These are phyloP conservation scores for Rhodeus uyekii DNA, from an alignment of 2,797 vertebrate genomes.

Conservation along the genomic window DNA sequence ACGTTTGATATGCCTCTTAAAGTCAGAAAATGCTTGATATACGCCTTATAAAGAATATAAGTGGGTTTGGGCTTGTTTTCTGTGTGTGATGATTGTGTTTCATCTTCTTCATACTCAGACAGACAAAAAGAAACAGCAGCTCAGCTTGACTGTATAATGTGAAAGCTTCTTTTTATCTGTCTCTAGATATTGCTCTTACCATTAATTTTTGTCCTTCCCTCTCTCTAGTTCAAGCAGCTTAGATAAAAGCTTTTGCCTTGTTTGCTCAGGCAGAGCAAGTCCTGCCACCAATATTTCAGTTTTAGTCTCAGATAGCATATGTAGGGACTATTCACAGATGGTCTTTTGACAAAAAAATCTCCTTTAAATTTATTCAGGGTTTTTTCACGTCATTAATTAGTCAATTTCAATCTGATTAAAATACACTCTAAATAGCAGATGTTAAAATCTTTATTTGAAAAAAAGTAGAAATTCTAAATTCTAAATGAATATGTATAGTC, in stretches of 20 bases:
- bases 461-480: no score
- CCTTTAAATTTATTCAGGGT: not conserved
- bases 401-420: not conserved
- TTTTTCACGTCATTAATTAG: not conserved
- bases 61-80: constrained; percentile 9
- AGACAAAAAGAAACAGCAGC: not conserved
- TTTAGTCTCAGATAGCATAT: not conserved
- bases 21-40: not conserved
- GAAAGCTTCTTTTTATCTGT: not conserved
- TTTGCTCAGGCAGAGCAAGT: not conserved
- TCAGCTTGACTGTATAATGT: constrained; percentile 24
- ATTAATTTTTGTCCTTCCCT: constrained; percentile 9
- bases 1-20: constrained; percentile 17
- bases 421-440: not conserved
- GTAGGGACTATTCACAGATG: not conserved
- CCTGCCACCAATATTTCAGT: not conserved
- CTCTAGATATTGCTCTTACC: constrained; percentile 12
- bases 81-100: constrained; percentile 22
- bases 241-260: constrained; percentile 2
- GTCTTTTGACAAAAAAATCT: not conserved
- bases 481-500: no score
- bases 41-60: not conserved
- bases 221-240: constrained; percentile 8
- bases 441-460: no score
- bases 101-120: constrained; percentile 12